Evolutionary conservation across 92 coral and sea anemone species (phyloP), one percentile per base, ranked within the genome.

Genomic region (Parazoanthus darwini): DNA sequence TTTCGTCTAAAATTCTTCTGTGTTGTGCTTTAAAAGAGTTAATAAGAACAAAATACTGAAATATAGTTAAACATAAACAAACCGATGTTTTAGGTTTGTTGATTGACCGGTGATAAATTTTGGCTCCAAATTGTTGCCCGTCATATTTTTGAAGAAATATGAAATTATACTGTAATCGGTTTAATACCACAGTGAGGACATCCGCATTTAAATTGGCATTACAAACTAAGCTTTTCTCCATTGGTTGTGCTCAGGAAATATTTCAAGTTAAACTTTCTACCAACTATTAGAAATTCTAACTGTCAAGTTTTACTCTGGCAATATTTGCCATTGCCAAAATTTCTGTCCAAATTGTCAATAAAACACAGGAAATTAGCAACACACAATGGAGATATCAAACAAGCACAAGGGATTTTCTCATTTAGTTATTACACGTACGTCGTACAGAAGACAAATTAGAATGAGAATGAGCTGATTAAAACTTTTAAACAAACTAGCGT

Each of bases 341-440:
- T 35, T 58, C 85, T 65, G 74, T 38, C 42, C 20, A 44, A 81
- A 18, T 5, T 56, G 85, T 81, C 85, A 81, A 81, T 56, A 81
- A 38, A 8, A 54, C 54, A 36, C 85, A 63, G 85, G 85, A 81
- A 81, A 66, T 35, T 36, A 20, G 48, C 63, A 58, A 81, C 44
- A 37, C 26, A 81, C 85, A 63, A 63, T 26, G 22, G 20, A 81
- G 2, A 81, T 37, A 23, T 81, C 51, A 63, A 81, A 81, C 51
- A 63, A 59, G 54, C n/a, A 59, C 4, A 81, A 37, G 15, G 13
- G 18, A 18, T 22, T 8, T 58, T 81, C 51, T 39, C 74, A 81
- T 58, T 56, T 3, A 8, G 73, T 81, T 36, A 58, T 63, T 1
- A 20, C 70, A 15, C 3, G n/a, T 8, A 63, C 36, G 85, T 56